A percentile compares a stretch with the other conserved stretches of the same genome.
Evolutionary conservation across 2,888 invertebrate genomes (phyloP).

Genomic region (Diarsia rubi): DNA sequence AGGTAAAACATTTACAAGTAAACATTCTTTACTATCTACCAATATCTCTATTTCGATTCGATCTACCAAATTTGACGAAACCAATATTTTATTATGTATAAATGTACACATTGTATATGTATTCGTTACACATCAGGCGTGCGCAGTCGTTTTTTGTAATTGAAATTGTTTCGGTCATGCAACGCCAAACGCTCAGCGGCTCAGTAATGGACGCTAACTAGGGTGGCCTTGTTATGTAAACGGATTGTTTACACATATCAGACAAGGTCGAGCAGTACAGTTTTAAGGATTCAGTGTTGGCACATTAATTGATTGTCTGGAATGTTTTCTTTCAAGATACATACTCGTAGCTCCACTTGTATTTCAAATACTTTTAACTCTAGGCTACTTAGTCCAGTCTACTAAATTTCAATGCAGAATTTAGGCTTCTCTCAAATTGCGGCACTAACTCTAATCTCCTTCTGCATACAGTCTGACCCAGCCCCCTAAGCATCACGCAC

Average conservation of each 20-base stretch:
- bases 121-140: constrained; percentile 69
- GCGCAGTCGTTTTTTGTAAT: constrained; percentile 73
- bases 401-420: not conserved
- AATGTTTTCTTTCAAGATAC: constrained; percentile 28
- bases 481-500: not conserved
- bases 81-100: constrained; percentile 46
- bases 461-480: not conserved
- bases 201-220: constrained; percentile 73
- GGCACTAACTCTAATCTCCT: not conserved
- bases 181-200: constrained; percentile 65
- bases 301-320: constrained; percentile 30
- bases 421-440: not conserved
- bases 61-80: constrained; percentile 38
- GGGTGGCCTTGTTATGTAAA: constrained; percentile 82
- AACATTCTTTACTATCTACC: not conserved
- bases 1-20: not conserved
- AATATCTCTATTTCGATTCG: constrained; percentile 32
- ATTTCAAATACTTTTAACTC: constrained; percentile 1
- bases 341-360: not conserved
- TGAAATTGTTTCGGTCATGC: constrained; percentile 80
- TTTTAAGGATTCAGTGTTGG: constrained; percentile 61
- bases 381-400: not conserved
- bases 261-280: constrained; percentile 76
- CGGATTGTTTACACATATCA: constrained; percentile 79
- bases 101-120: constrained; percentile 57